Evolutionary conservation across 1,140 invertebrate genomes (phyloP).

Genomic region (Samia ricini): DNA sequence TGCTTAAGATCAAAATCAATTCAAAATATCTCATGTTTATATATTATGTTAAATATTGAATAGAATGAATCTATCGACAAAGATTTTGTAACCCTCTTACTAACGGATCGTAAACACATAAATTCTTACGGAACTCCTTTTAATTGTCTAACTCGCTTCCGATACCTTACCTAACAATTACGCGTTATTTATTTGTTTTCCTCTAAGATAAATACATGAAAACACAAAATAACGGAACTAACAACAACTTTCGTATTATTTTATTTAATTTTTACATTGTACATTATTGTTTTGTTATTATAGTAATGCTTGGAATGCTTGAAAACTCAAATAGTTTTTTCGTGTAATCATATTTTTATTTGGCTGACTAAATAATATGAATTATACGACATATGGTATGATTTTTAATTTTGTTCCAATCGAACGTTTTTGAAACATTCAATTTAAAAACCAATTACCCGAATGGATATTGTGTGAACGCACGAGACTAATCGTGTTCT

Average conservation of each 20-base stretch:
- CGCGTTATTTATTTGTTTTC: constrained; percentile 67
- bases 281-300: too few relatives aligned
- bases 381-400: background rate
- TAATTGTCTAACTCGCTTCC: constrained; percentile 57
- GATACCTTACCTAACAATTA: constrained; percentile 60
- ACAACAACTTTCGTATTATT: background rate
- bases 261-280: too few relatives aligned
- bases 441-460: background rate
- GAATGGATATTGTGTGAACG: background rate
- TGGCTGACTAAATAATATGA: too few relatives aligned
- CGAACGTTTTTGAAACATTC: background rate
- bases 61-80: background rate
- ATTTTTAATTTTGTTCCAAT: background rate
- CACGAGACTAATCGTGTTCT: constrained; percentile 54
- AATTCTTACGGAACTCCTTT: constrained; percentile 42
- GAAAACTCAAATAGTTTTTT: too few relatives aligned
- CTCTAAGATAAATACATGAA: constrained; percentile 17
- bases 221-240: background rate
- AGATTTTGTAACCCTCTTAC: constrained; percentile 11
- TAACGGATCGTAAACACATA: constrained; percentile 43
- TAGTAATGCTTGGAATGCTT: too few relatives aligned
- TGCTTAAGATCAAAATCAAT: too few relatives aligned
- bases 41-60: background rate
- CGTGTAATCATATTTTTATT: too few relatives aligned
- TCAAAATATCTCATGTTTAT: too few relatives aligned